A percentile compares a stretch with the other conserved stretches of the same genome.
Evolutionary conservation across 2,888 invertebrate genomes (phyloP).

Genomic region (Coecobrya sp.): DNA sequence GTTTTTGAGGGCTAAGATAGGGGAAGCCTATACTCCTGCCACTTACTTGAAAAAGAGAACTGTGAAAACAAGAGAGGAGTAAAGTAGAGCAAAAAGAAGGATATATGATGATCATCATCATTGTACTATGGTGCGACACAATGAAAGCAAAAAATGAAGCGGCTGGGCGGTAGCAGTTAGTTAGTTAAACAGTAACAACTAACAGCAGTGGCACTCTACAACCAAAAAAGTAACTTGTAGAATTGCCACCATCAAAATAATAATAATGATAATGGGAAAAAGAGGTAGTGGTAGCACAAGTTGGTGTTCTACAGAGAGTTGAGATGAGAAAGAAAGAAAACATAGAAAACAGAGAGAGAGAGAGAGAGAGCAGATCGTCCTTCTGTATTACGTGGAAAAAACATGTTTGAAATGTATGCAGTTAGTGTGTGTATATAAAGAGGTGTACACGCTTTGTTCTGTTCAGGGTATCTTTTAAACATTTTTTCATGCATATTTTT

Average conservation of each 20-base stretch:
- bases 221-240: neutral
- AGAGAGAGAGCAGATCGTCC: no score
- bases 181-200: neutral
- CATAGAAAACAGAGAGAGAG: no score
- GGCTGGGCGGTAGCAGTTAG: neutral
- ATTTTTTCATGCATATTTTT: neutral
- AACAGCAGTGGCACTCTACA: neutral
- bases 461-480: neutral
- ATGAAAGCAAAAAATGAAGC: neutral
- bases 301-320: neutral
- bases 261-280: neutral
- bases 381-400: no score
- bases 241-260: slow-evolving; percentile 6
- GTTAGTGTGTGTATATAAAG: neutral
- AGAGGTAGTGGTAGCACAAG: neutral
- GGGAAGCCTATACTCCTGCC: neutral
- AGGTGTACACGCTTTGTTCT: neutral
- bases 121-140: neutral
- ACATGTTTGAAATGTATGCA: no score
- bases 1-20: neutral
- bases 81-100: slow-evolving; percentile 24
- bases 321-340: no score
- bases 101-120: neutral
- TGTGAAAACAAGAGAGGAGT: neutral
- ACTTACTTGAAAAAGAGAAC: neutral